Percentiles rank a stretch among this genome's conserved stretches.
Evolutionary conservation across 2,888 invertebrate species (phyloP).

Genomic region (Micoletzkya japonica): DNA sequence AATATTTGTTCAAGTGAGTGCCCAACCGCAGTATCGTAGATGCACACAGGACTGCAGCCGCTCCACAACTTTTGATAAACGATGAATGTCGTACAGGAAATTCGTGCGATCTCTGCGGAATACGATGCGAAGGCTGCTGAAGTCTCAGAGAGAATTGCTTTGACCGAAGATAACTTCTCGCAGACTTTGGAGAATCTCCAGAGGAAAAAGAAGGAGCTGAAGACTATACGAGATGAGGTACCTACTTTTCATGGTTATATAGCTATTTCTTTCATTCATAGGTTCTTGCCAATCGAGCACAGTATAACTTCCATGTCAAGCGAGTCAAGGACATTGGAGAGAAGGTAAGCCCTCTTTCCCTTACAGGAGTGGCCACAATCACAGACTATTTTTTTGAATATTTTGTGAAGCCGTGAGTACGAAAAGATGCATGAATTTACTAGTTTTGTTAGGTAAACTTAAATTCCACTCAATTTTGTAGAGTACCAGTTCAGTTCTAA

Average conservation of each 20-base stretch:
- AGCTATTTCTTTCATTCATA: neutral
- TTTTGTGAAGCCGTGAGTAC: neutral
- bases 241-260: neutral
- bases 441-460: too few species aligned
- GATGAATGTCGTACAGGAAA: slow-evolving; percentile 6
- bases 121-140: slow-evolving; percentile 25
- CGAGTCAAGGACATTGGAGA: slow-evolving; percentile 1
- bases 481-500: neutral
- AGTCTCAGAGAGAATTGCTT: neutral
- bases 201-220: neutral
- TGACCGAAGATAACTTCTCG: slow-evolving; percentile 15
- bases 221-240: slow-evolving; percentile 21
- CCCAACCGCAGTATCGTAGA: too few species aligned
- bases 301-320: slow-evolving; percentile 19
- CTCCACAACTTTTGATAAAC: too few species aligned
- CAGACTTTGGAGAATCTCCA: neutral
- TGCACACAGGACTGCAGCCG: too few species aligned
- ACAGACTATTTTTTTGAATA: neutral
- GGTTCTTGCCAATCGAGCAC: slow-evolving; percentile 9
- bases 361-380: too few species aligned
- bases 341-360: neutral
- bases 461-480: neutral
- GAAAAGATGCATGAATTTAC: neutral
- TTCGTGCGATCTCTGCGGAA: slow-evolving; percentile 8
- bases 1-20: too few species aligned